Base-by-base conservation (phyloP, 1,140 invertebrate species). In the Hermetia illucens region DNA sequence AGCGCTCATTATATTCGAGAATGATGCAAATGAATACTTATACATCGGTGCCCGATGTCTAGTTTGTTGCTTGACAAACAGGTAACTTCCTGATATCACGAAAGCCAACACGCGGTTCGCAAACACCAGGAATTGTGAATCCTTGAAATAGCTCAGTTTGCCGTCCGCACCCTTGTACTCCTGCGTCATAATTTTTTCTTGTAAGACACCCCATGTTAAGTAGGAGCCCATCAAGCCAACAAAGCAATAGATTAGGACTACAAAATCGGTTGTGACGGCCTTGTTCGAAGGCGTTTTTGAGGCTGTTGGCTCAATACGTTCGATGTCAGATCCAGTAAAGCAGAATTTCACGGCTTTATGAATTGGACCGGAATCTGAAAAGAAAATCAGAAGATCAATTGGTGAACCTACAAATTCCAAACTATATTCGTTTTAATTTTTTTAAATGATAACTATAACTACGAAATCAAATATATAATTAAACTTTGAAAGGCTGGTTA, bases 1-100 rank as follows among this genome's bases (percentile, higher is more conserved):
- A 27, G 90, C 93, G 58, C 92, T 96, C 74, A 98, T 79, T 41
- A 97, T 91, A 63, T 99, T 99, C 13, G 91, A 95, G 47, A 99
- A 78, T 1, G 93, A 94, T 58, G 90, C 91, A 66, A 83, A 98
- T 0, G 84, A 85, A 66, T 97, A 98, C 66, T 94, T 91, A 61
- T 96, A 97, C 3, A 97, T 66, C 4, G 95, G 94, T 34, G 87
- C 82, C 30, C 69, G 69, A 50, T 89, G 79, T 5, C 75, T 64
- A 5, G 82, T 75, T 44, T 83, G 76, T 10, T 58, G 41, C 25
- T 64, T 62, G 39, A 66, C 41, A 9, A 57, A 49, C 18, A 75
- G 49, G 48, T 76, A 76, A 10, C 63, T 47, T 13, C 74, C 70
- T 9, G 85, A 78, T 43, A 89, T 74, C 1, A 71, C 34, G 51